Evolutionary conservation across 2,113 vertebrate genomes (phyloP).

Genomic region (cattle (Bos taurus)): DNA sequence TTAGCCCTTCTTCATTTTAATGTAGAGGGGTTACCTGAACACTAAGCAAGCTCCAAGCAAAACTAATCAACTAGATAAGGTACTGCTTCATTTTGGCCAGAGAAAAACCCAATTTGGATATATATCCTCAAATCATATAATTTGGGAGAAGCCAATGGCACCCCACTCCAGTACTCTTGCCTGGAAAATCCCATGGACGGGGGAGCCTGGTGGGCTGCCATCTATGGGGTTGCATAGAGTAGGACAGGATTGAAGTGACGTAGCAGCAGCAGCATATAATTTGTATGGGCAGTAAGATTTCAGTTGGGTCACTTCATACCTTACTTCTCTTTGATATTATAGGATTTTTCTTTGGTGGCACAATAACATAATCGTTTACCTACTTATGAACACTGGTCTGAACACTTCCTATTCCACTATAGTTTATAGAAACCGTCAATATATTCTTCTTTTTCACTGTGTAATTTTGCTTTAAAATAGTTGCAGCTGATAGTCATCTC

Average conservation of each 20-base stretch:
- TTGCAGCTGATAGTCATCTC: neutral
- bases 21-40: neutral
- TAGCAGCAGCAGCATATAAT: neutral
- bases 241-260: accelerated
- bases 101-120: neutral
- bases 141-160: neutral
- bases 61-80: neutral
- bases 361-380: neutral
- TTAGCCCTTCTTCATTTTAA: neutral
- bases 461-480: neutral
- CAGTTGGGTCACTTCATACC: neutral
- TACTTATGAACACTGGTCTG: neutral
- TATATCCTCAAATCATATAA: neutral
- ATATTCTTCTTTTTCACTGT: neutral
- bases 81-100: neutral
- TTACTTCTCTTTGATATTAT: neutral
- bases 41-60: neutral
- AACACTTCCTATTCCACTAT: neutral
- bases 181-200: neutral
- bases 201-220: neutral
- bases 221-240: no score
- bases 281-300: neutral
- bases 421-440: neutral
- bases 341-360: neutral
- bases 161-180: neutral